phyloP scores from a whole-genome alignment of 2,888 invertebrate species.

The Drosophila prolongata region DNA sequence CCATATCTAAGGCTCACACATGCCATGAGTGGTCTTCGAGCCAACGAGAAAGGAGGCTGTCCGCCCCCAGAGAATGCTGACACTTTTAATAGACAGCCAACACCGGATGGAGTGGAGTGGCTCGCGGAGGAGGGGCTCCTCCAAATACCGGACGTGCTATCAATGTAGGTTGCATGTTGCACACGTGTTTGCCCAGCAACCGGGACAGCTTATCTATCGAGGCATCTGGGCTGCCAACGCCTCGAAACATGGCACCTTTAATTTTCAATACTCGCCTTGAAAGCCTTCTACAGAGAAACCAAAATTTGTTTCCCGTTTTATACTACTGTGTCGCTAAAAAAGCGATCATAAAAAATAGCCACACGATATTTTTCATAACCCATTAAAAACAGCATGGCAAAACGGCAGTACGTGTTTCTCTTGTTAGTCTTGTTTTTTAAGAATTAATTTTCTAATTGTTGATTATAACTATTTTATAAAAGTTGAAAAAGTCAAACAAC shows the following conservation, averaged over 20 bases:
- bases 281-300: background rate
- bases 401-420: too few relatives aligned
- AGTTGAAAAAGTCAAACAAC: too few relatives aligned
- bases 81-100: constrained; percentile 71
- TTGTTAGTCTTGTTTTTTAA: too few relatives aligned
- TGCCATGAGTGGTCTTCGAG: constrained; percentile 38
- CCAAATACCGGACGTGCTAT: constrained; percentile 28
- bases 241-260: constrained; percentile 69
- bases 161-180: constrained; percentile 50
- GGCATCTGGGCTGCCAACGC: constrained; percentile 68
- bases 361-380: background rate
- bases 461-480: too few relatives aligned
- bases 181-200: constrained; percentile 43
- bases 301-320: background rate
- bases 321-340: background rate
- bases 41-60: background rate
- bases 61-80: constrained; percentile 54
- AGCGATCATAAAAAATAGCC: background rate
- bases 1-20: constrained; percentile 70
- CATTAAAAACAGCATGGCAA: background rate
- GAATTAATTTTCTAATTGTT: too few relatives aligned
- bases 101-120: constrained; percentile 42
- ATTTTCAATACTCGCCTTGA: constrained; percentile 49
- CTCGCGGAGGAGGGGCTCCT: background rate
- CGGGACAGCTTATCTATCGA: constrained; percentile 74